Base-by-base conservation (phyloP, 2,113 vertebrate genomes). In the Microcebus ravelobensis region DNA sequence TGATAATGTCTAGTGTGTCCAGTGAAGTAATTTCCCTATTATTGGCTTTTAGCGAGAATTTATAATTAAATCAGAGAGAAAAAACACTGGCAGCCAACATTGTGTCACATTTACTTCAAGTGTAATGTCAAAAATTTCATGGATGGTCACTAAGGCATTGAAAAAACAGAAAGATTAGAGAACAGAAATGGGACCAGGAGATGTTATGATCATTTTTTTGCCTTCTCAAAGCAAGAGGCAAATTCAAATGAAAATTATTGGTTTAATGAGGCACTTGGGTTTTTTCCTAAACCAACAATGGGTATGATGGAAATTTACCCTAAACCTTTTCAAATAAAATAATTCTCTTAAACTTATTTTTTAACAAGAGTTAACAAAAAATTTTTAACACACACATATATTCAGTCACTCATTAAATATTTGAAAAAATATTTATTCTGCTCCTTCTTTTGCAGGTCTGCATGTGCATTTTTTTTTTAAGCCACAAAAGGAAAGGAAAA, bases 11-110 rank as follows among this genome's bases (percentile, higher is more conserved):
- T 93, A 77, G 20, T 81, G 21, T 92, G 70, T 94, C 95, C 76
- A 77, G 89, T 86, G 77, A 96, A 96, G 31, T 97, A 95, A 97
- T 85, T 90, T 96, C 29, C 34, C 39, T 67, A 34, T 91, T 97
- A 67, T 85, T 95, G 91, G 23, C 88, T 98, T 98, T 97, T 96
- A 97, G 34, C 71, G 48, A 96, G 39, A 94, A 94, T 85, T 96
- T 96, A 42, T 84, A 97, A 98, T 98, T 96, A 97, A 98, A 96
- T 97, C 76, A 92, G 74, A 92, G 20, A 42, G 39, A 10, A 84
- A 79, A 82, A 97, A 95, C 87, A 50, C 18, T 52, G 81, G 45
- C 17, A 81, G 87, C 67, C 67, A 82, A 42, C 1, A 23, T 0
- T 86, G 4, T 57, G 85, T 29, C 73, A 83, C 36, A 95, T 61